A percentile compares a stretch with the other conserved stretches of the same genome.
Evolutionary conservation across 2,888 invertebrate genomes (phyloP).

Genomic region (Perizoma affinitatum): DNA sequence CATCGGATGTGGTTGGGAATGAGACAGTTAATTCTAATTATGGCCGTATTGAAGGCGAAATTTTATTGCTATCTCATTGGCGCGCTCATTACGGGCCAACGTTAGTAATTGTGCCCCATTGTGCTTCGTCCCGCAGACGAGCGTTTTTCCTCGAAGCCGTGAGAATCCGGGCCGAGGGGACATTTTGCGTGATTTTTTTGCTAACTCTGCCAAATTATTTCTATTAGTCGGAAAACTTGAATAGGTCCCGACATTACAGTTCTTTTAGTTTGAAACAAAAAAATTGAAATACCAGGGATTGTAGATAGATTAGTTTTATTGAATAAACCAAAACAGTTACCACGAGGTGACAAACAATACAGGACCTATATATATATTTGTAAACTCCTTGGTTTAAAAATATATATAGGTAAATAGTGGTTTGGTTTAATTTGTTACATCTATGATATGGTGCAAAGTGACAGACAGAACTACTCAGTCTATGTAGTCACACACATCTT

Average conservation of each 20-base stretch:
- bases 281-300: too few species aligned
- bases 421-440: too few species aligned
- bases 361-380: too few species aligned
- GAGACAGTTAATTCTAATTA: conserved; percentile 84
- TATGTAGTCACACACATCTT: too few species aligned
- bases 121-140: conserved; percentile 56
- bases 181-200: conserved; percentile 57
- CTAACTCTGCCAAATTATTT: conserved; percentile 50
- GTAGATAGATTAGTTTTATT: not conserved
- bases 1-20: conserved; percentile 76
- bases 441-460: too few species aligned
- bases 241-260: too few species aligned
- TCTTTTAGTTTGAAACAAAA: too few species aligned
- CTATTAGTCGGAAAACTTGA: not conserved
- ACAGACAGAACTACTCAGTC: too few species aligned
- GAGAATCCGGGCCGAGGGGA: conserved; percentile 71
- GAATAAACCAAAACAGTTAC: too few species aligned
- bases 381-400: too few species aligned
- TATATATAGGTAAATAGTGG: too few species aligned
- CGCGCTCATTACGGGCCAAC: conserved; percentile 66
- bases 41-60: conserved; percentile 76
- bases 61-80: conserved; percentile 83
- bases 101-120: conserved; percentile 76
- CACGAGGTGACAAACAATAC: too few species aligned
- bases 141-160: conserved; percentile 73